A percentile compares a stretch with the other conserved stretches of the same genome.
Evolutionary conservation across 2,113 vertebrate species (phyloP).

Genomic region (Hiodon alosoides): DNA sequence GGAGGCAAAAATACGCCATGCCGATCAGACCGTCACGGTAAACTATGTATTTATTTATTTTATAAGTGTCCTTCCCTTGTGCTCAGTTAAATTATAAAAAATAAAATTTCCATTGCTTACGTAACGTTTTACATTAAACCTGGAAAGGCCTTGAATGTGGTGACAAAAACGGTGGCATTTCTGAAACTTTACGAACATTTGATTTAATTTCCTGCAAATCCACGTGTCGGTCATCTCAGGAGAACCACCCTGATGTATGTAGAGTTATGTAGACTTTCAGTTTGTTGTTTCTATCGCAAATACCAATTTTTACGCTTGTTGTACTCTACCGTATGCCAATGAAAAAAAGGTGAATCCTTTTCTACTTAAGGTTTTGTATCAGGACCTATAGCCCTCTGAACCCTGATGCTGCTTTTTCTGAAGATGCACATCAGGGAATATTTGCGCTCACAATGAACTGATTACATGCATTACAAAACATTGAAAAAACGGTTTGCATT

Average conservation of each 20-base stretch:
- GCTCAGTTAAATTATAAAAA: background rate
- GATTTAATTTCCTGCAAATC: too few relatives aligned
- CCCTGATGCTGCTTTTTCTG: too few relatives aligned
- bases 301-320: constrained; percentile 1
- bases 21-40: constrained; percentile 31
- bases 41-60: constrained; percentile 5
- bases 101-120: background rate
- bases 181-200: background rate
- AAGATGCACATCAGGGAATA: too few relatives aligned
- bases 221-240: too few relatives aligned
- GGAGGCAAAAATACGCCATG: constrained; percentile 21
- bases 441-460: too few relatives aligned
- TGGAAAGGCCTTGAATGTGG: background rate
- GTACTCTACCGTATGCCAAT: background rate
- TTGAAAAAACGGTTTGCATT: background rate
- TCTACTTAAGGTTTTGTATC: constrained; percentile 5
- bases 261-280: constrained; percentile 9
- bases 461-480: too few relatives aligned
- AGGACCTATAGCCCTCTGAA: too few relatives aligned
- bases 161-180: background rate
- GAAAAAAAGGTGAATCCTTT: background rate
- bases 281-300: constrained; percentile 14
- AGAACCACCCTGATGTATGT: background rate
- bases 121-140: background rate
- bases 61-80: background rate